Base-by-base conservation (phyloP, 1,140 invertebrate species). In the Probaryconus sp. region DNA sequence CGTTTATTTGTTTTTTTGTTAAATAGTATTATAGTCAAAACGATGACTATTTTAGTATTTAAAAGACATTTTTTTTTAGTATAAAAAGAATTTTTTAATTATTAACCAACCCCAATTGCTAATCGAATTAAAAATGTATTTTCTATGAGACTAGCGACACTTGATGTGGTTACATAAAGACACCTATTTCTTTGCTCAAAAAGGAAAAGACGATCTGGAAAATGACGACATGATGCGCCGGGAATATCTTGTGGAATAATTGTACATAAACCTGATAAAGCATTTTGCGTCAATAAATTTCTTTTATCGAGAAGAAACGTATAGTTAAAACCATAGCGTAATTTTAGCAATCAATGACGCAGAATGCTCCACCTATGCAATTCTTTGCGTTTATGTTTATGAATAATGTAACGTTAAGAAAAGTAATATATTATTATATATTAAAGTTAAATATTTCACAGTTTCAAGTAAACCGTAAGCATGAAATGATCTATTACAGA, bases 121-220 rank as follows among this genome's bases (percentile, higher is more conserved):
- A 38, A 38, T 17, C 35, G 16, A 4, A 6, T 38, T 38, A 17
- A 10, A 18, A 38, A 10, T 17, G 5, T 16, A 18, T 17, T 17
- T 4, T 38, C 13, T 5, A 31, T 31, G 30, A 38, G 35, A 17
- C 16, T 17, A n/a, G 35, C 16, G 40, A 43, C n/a, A n/a, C n/a
- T n/a, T n/a, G n/a, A n/a, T n/a, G n/a, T n/a, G n/a, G 31, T 42
- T 63, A n/a, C 24, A 30, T 6, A 17, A 37, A 42, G 10, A 24
- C 30, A 16, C 14, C 9, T 5, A 28, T 43, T 51, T 31, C 18
- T 21, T 48, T 61, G 40, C 45, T 61, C 40, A 45, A 61, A 50
- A 48, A 16, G 42, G 38, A 60, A 40, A 30, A 55, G 35, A 55
- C 24, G 37, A 55, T 55, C 33, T 55, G 21, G 14, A 55, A 40